A percentile compares a stretch with the other conserved stretches of the same genome.
Evolutionary conservation across 1,140 invertebrate genomes (phyloP).

Genomic region (Bombus consobrinus): DNA sequence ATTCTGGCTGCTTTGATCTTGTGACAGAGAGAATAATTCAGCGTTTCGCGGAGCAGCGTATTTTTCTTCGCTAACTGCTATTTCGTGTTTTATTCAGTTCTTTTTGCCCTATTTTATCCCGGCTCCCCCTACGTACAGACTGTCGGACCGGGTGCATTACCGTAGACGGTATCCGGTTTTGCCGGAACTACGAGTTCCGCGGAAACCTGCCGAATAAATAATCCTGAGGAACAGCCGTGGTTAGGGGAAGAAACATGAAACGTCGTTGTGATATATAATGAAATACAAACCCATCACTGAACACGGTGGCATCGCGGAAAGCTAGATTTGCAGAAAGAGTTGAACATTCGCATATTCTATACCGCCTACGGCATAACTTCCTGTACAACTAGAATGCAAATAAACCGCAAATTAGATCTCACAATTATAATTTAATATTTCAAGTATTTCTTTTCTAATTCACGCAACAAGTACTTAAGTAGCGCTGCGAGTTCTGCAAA

Average conservation of each 20-base stretch:
- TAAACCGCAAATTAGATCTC: not conserved
- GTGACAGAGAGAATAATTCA: slow-evolving; percentile 78
- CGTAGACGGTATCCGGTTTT: slow-evolving; percentile 79
- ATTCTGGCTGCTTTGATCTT: slow-evolving; percentile 72
- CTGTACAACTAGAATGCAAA: not conserved
- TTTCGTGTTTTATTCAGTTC: slow-evolving; percentile 77
- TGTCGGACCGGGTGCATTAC: slow-evolving; percentile 77
- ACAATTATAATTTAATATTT: not conserved
- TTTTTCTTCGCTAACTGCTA: slow-evolving; percentile 73
- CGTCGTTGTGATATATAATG: slow-evolving; percentile 63
- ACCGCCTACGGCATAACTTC: not conserved
- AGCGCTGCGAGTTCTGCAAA: too few species aligned
- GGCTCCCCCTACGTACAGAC: slow-evolving; percentile 65
- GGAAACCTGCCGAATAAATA: slow-evolving; percentile 81
- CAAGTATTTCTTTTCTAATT: not conserved
- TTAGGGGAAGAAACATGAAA: slow-evolving; percentile 57
- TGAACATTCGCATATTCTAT: not conserved
- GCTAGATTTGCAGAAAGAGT: not conserved
- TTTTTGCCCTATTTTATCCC: slow-evolving; percentile 76
- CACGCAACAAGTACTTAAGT: not conserved
- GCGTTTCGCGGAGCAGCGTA: slow-evolving; percentile 66
- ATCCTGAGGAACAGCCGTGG: slow-evolving; percentile 73
- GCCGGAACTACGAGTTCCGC: slow-evolving; percentile 77
- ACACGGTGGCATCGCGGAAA: not conserved
- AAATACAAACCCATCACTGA: slow-evolving; percentile 56